A percentile compares a stretch with the other conserved stretches of the same genome.
Conservation (phyloP, 2,797 vertebrate genomes). For the Eidolon dupreanum region DNA sequence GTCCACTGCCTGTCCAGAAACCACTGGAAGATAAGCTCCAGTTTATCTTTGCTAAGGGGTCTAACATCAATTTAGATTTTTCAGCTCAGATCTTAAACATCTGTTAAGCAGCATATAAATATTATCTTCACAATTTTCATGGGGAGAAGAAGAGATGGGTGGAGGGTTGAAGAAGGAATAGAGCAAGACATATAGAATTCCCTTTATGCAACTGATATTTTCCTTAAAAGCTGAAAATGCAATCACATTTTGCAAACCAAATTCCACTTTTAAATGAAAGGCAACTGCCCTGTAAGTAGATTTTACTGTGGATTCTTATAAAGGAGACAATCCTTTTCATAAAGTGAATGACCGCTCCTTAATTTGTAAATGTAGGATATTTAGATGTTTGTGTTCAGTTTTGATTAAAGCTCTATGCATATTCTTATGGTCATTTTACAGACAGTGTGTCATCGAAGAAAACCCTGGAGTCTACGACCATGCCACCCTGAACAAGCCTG, state of each 20-base stretch:
- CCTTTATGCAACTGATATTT: not conserved
- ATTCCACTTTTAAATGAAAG: slow-evolving; percentile 35
- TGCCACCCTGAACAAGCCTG: too few relatives aligned
- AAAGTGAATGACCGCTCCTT: not conserved
- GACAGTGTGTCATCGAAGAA: not conserved
- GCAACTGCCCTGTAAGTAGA: not conserved
- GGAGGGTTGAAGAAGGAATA: not conserved
- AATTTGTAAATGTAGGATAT: not conserved
- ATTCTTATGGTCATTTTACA: not conserved
- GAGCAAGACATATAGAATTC: not conserved
- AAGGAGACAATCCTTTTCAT: not conserved
- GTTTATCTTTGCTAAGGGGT: not conserved
- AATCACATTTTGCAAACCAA: slow-evolving; percentile 26
- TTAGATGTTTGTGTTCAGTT: not conserved
- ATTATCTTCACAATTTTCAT: not conserved
- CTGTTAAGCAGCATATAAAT: not conserved
- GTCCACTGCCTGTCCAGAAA: not conserved
- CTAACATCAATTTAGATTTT: not conserved
- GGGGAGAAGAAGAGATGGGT: not conserved
- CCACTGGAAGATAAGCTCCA: not conserved
- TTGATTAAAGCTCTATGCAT: not conserved
- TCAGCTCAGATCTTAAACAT: not conserved
- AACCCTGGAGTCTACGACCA: not conserved
- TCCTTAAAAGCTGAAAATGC: slow-evolving; percentile 33
- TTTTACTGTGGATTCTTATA: slow-evolving; percentile 12